Conservation (phyloP, 2,113 vertebrate species). For the Podiceps cristatus region DNA sequence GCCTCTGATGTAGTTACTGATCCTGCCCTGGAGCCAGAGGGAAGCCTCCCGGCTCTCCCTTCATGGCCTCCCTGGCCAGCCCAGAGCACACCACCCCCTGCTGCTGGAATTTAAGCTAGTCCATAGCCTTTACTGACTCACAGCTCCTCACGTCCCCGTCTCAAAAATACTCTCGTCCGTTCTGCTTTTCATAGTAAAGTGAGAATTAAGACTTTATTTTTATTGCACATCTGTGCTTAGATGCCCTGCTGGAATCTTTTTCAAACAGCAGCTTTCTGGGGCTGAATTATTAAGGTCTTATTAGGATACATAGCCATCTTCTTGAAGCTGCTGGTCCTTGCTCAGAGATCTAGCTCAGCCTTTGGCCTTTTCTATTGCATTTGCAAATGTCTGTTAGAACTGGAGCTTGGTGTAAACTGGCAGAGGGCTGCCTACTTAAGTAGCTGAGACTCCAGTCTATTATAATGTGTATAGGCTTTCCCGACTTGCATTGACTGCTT, state of each 20-base stretch:
- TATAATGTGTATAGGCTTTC: neutral
- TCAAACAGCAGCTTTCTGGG: neutral
- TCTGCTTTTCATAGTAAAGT: neutral
- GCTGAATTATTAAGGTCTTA: neutral
- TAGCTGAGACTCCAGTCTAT: neutral
- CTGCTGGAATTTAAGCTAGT: neutral
- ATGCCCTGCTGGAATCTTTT: neutral
- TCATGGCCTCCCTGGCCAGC: neutral
- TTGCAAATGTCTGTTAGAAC: neutral
- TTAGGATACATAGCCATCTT: neutral
- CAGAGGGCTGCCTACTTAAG: neutral
- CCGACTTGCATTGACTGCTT: neutral
- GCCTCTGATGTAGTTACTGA: neutral
- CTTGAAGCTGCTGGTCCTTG: neutral
- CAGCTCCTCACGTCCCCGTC: neutral
- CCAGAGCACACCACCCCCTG: neutral
- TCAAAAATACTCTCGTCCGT: neutral
- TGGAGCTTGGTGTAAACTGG: neutral
- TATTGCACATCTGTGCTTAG: neutral
- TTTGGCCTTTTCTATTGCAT: neutral
- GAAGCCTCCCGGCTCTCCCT: rapidly evolving
- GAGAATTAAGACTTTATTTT: neutral
- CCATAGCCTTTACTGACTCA: neutral
- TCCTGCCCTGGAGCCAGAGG: neutral
- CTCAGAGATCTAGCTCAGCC: neutral